phyloP scores from a whole-genome alignment of 2,888 invertebrate species.

The Galeruca laticollis region DNA sequence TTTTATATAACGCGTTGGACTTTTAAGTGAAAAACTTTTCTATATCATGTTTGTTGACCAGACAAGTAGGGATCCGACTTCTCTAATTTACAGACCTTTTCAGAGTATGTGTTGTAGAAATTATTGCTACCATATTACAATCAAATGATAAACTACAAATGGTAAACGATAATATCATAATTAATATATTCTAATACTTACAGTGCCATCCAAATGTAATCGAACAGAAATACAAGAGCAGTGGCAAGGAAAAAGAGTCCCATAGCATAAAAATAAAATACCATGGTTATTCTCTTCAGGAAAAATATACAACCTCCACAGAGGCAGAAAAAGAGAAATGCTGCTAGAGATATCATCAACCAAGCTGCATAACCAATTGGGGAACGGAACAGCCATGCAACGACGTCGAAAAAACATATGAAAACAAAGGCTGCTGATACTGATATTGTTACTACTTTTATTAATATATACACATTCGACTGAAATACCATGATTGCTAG shows the following conservation, averaged over 20 bases:
- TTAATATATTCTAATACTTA: constrained; percentile 11
- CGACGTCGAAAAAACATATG: constrained; percentile 16
- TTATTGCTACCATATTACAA: too few species aligned
- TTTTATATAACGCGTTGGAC: too few species aligned
- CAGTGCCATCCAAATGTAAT: constrained; percentile 25
- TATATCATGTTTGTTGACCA: too few species aligned
- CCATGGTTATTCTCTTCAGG: constrained; percentile 14
- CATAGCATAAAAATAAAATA: background rate
- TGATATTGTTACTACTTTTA: constrained; percentile 14
- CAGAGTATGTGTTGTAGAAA: too few species aligned
- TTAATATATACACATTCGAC: constrained; percentile 10
- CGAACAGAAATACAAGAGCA: constrained; percentile 19
- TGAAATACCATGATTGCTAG: background rate
- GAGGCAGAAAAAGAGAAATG: constrained; percentile 12
- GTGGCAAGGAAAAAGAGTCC: constrained; percentile 1
- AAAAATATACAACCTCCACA: constrained; percentile 16
- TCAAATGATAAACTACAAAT: background rate
- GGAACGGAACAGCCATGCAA: background rate
- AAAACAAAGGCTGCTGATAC: background rate
- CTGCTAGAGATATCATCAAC: constrained; percentile 21
- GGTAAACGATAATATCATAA: background rate
- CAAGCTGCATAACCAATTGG: constrained; percentile 13
- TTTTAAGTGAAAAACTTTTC: too few species aligned
- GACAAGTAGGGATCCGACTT: too few species aligned
- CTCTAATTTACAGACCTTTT: too few species aligned